Evolutionary conservation across 2,888 invertebrate genomes (phyloP).

Genomic region (Tetragnatha montana): DNA sequence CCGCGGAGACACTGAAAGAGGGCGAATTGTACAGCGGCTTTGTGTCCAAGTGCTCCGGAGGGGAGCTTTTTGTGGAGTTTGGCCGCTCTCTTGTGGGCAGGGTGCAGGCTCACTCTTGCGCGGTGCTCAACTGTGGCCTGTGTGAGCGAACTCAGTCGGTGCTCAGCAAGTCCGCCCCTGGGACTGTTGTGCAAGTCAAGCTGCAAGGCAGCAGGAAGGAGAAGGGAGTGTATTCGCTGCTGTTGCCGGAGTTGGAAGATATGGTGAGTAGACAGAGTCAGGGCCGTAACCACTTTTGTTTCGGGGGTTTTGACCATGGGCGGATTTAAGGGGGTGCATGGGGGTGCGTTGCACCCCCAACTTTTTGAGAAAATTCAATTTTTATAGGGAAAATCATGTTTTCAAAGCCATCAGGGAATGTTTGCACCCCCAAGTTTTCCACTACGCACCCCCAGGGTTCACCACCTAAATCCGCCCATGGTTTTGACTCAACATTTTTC

Average conservation of each 20-base stretch:
- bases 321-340: no score
- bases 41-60: not conserved
- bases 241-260: constrained; percentile 8
- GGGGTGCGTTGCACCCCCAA: no score
- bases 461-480: no score
- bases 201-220: not conserved
- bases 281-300: not conserved
- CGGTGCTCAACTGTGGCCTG: not conserved
- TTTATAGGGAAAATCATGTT: no score
- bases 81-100: not conserved
- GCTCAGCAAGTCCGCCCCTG: constrained; percentile 1
- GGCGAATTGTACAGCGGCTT: not conserved
- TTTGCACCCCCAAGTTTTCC: no score
- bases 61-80: constrained; percentile 3
- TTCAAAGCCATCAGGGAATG: no score
- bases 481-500: not conserved
- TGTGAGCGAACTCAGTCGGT: not conserved
- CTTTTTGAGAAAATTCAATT: no score
- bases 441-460: no score
- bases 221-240: constrained; percentile 7
- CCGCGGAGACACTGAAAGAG: not conserved
- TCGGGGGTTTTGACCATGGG: not conserved
- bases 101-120: not conserved
- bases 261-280: constrained; percentile 5
- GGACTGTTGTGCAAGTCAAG: constrained; percentile 12